These are phyloP conservation scores for Athene noctua DNA, from an alignment of 2,113 vertebrate genomes.

Conservation along the genomic window DNA sequence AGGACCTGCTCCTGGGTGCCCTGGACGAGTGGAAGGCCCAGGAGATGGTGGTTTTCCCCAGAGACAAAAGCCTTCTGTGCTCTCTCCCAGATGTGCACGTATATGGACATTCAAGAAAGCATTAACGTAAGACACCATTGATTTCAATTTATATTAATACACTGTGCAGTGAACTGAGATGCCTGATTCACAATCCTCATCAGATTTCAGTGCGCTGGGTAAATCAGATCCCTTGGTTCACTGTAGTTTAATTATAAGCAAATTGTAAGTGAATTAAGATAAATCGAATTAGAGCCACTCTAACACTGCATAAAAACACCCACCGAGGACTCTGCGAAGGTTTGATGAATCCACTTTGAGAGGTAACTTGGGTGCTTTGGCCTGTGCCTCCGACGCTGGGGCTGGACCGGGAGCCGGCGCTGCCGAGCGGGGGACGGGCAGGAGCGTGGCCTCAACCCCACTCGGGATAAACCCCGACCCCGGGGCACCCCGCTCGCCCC, in stretches of 20 bases:
- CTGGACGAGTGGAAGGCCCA: fast-evolving
- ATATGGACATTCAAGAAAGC: neutral
- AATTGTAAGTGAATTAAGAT: conserved; percentile 64
- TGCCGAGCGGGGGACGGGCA: fast-evolving
- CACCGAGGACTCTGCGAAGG: neutral
- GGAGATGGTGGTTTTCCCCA: neutral
- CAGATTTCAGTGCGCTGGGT: conserved; percentile 36
- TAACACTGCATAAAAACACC: neutral
- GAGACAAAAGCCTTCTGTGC: neutral
- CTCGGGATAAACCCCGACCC: fast-evolving
- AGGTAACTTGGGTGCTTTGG: neutral
- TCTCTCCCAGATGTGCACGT: neutral
- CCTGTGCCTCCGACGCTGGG: fast-evolving
- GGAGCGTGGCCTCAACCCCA: fast-evolving
- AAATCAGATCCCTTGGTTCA: conserved; percentile 51
- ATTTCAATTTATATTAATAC: conserved; percentile 58
- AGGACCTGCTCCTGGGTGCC: neutral
- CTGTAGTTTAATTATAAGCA: conserved; percentile 61
- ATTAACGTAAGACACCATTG: conserved; percentile 28
- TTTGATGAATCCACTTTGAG: neutral
- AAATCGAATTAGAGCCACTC: conserved; percentile 59
- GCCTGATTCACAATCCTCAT: conserved; percentile 53
- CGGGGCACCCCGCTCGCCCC: neutral
- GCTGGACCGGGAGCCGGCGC: neutral
- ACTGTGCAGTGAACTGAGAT: conserved; percentile 51